A percentile compares a stretch with the other conserved stretches of the same genome.
Evolutionary conservation across 2,797 vertebrate genomes (phyloP).

Genomic region (Uromys caudimaculatus): DNA sequence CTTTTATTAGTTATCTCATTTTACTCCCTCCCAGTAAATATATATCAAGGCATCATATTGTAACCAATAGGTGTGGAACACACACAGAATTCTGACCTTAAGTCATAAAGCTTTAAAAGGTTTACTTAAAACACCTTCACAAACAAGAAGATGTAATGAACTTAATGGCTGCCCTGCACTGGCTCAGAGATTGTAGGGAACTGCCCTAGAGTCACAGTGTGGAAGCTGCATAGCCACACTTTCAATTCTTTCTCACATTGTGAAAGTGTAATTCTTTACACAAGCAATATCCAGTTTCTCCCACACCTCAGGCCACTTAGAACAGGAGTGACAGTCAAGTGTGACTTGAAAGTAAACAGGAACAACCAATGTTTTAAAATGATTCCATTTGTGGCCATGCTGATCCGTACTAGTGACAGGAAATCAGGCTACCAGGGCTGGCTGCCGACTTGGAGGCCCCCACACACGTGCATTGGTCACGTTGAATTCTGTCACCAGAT

Average conservation of each 20-base stretch:
- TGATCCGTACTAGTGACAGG: conserved; percentile 17
- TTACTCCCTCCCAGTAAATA: neutral
- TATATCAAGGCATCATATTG: neutral
- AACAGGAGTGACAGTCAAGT: conserved; percentile 24
- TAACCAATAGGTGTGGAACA: neutral
- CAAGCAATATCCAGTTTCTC: neutral
- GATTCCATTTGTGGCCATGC: neutral
- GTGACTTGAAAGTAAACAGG: conserved; percentile 52
- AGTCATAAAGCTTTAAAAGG: neutral
- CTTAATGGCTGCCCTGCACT: neutral
- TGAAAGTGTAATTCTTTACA: conserved; percentile 1
- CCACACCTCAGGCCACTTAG: neutral
- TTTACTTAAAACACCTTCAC: neutral
- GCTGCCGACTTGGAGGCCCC: conserved; percentile 24
- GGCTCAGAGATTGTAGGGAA: neutral
- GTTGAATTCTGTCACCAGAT: conserved; percentile 79
- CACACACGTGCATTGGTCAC: conserved; percentile 75
- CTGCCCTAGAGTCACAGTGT: neutral
- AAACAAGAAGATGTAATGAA: neutral
- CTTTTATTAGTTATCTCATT: neutral
- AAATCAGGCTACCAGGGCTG: neutral
- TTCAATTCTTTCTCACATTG: neutral
- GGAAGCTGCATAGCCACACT: neutral
- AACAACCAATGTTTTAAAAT: conserved; percentile 5
- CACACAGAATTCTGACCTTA: neutral